Base-by-base conservation (phyloP, 1,140 invertebrate genomes). In the Drosophila mojavensis region DNA sequence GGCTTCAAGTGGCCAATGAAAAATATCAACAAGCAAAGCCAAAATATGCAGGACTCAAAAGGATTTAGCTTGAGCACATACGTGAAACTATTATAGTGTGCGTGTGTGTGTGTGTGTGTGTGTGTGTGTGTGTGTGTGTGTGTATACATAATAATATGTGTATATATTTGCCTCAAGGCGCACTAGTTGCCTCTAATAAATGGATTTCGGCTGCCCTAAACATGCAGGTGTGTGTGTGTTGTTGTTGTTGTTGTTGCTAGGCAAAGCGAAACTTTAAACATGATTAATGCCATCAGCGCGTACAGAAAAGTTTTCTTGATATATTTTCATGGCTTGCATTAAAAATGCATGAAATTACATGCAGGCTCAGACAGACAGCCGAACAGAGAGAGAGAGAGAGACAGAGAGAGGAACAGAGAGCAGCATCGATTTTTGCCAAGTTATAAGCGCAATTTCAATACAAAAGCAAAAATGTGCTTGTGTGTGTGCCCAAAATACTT, bases 291-390 rank as follows among this genome's bases (percentile, higher is more conserved):
- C 59, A 51, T 70, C 56, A 48, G 71, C 58, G 63, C 68, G 69
- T 24, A 20, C 30, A 15, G 5, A 33, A 45, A 54, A 63, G 28
- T 39, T 45, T 63, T 36, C 58, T 55, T 75, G 64, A 75, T 79
- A 74, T 81, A 79, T 75, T 75, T 81, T 76, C 78, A 79, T 66
- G 78, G 68, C 60, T 59, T 78, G 79, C 79, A 81, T 81, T 81
- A 81, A 81, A 81, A 81, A 81, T 81, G 72, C 79, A 81, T 81
- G 73, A 78, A 73, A 81, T 81, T 77, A 81, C 79, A 73, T 72
- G 78, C 72, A 80, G 56, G 50, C 61, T 7, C 24, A 24, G 9
- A n/a, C 50, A 53, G 50, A 53, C 26, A 33, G 26, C 4, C 20
- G 13, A 24, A 11, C 26, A 30, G 13, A 26, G 17, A 15, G 51